Evolutionary conservation across 2,113 vertebrate species (phyloP).

Genomic region (Chaetodon auriga): DNA sequence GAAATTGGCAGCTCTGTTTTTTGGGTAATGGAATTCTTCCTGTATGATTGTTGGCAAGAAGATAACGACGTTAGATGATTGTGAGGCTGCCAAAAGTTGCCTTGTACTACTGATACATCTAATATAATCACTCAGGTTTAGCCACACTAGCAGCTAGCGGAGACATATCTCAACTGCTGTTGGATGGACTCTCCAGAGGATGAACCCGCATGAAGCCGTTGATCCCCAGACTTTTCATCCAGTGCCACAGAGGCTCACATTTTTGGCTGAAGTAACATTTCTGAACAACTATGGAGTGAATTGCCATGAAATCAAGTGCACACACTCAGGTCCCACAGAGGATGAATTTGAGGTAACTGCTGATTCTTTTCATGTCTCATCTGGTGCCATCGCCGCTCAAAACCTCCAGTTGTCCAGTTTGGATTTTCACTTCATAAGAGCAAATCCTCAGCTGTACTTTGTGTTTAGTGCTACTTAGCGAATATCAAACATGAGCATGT

Average conservation of each 20-base stretch:
- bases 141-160: not conserved
- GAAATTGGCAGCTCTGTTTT: constrained; percentile 28
- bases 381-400: not conserved
- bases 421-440: not conserved
- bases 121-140: not conserved
- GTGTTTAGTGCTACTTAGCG: not conserved
- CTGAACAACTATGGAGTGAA: not conserved
- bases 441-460: not conserved
- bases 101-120: not conserved
- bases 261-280: not conserved
- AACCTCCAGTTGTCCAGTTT: no score
- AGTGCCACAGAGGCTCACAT: not conserved
- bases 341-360: not conserved
- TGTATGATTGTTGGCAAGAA: not conserved
- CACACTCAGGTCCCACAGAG: not conserved
- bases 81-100: constrained; percentile 13
- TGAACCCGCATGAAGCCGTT: not conserved
- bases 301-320: not conserved
- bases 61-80: not conserved
- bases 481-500: not conserved
- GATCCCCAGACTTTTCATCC: not conserved
- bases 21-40: constrained; percentile 27
- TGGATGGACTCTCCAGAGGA: not conserved
- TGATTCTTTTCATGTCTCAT: not conserved
- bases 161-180: not conserved